phyloP scores from a whole-genome alignment of 1,140 invertebrate species.

The Eurosta solidaginis region DNA sequence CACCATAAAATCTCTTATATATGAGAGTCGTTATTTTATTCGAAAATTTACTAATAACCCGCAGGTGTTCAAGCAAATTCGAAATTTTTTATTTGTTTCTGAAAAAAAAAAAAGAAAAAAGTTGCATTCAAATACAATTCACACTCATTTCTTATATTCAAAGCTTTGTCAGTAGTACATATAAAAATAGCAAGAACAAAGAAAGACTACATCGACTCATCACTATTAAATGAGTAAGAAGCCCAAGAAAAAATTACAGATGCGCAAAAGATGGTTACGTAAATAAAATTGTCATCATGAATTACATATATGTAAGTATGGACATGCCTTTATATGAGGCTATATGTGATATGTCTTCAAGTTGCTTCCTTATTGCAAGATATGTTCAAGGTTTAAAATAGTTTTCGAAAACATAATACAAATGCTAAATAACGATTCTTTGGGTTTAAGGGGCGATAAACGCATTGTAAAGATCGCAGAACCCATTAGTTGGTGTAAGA shows the following conservation, averaged over 20 bases:
- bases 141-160: background rate
- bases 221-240: too few species aligned
- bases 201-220: too few species aligned
- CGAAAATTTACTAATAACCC: background rate
- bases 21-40: background rate
- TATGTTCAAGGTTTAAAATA: background rate
- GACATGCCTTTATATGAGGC: background rate
- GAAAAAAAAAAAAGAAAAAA: too few species aligned
- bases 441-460: too few species aligned
- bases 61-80: background rate
- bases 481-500: too few species aligned
- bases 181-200: background rate
- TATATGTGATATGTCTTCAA: background rate
- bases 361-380: background rate
- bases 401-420: background rate
- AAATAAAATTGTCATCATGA: background rate
- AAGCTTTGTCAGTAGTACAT: too few species aligned
- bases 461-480: too few species aligned
- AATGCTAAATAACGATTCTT: background rate
- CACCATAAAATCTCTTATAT: background rate
- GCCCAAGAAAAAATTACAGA: too few species aligned
- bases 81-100: background rate
- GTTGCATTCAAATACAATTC: background rate
- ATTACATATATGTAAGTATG: background rate
- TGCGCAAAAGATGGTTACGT: background rate